Evolutionary conservation across 2,113 vertebrate species (phyloP), one percentile per base, ranked within the genome.

Genomic region (Cyphomyrus discorhynchus): DNA sequence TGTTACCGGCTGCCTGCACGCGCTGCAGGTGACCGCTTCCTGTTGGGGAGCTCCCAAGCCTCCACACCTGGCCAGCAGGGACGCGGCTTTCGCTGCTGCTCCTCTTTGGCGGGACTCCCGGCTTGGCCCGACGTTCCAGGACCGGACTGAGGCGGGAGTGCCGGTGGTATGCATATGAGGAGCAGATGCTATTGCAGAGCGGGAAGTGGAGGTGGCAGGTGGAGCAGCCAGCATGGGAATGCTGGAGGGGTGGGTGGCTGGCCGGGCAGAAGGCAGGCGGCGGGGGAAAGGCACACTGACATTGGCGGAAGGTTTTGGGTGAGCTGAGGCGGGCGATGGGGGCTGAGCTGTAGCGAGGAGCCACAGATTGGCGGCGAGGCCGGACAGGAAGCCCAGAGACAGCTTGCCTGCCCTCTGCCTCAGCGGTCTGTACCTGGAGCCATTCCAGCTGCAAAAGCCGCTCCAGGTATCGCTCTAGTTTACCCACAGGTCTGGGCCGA

Each of bases 361-460:
- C 91, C 62, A 93, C 92, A 1, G 92, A 70, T 42, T 92, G 93
- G 0, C 92, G 92, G 88, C 92, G 95, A 0, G 82, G 70, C 39
- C 94, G 97, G 93, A 89, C 88, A 0, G 56, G 52, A 46, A 85
- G 49, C 39, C 56, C 77, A 3, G 89, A 58, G 19, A 93, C 94
- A 0, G 91, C 87, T 0, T 91, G 89, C 46, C 94, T 97, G 31
- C 91, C 96, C 91, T 99, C 98, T 0, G 92, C 92, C 92, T 98
- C 97, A 0, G 97, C 92, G 0, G 97, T 98, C 94, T 98, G 98
- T 89, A 97, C 93, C 88, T 99, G 98, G 88, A 98, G 95, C 98
- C 97, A 98, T 89, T 98, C 97, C 0, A 99, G 94, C 92, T 98
- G 96, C 89, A 98, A 35, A 17, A 99, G 97, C 45, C 97, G 96